These are phyloP conservation scores for Sarcophaga variegata DNA, from an alignment of 2,888 invertebrate species.

Conservation along the genomic window DNA sequence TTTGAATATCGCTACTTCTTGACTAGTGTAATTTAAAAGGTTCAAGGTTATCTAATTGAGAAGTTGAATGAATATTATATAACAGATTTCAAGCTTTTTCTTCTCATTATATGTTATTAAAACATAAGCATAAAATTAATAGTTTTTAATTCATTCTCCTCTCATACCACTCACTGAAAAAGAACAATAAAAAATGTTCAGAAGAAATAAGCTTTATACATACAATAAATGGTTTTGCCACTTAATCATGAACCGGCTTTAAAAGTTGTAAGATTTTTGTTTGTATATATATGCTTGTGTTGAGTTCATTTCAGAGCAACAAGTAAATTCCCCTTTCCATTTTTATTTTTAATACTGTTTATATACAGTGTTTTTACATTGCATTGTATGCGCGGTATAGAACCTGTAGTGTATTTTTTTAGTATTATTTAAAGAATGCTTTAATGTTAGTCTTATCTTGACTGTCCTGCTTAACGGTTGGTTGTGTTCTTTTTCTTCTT, in stretches of 20 bases:
- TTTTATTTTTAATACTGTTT: conserved; percentile 12
- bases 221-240: conserved; percentile 24
- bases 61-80: background rate
- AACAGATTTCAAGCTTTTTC: conserved; percentile 3
- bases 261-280: conserved; percentile 1
- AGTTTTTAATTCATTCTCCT: conserved; percentile 4
- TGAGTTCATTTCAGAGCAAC: conserved; percentile 28
- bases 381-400: background rate
- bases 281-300: background rate
- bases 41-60: conserved; percentile 23
- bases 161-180: conserved; percentile 12
- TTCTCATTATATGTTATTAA: background rate
- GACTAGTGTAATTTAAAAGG: background rate
- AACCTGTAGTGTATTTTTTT: background rate
- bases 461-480: conserved; percentile 24
- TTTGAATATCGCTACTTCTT: too few species aligned
- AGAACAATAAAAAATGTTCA: background rate
- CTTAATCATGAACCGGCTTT: conserved; percentile 44
- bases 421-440: conserved; percentile 16
- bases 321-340: conserved; percentile 44
- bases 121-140: background rate
- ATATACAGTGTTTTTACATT: background rate
- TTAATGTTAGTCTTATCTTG: conserved; percentile 47
- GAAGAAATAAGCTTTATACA: conserved; percentile 15
- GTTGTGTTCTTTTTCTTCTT: conserved; percentile 14